These are phyloP conservation scores for Brachionus koreanus DNA, from an alignment of 1,140 invertebrate genomes.

Conservation along the genomic window DNA sequence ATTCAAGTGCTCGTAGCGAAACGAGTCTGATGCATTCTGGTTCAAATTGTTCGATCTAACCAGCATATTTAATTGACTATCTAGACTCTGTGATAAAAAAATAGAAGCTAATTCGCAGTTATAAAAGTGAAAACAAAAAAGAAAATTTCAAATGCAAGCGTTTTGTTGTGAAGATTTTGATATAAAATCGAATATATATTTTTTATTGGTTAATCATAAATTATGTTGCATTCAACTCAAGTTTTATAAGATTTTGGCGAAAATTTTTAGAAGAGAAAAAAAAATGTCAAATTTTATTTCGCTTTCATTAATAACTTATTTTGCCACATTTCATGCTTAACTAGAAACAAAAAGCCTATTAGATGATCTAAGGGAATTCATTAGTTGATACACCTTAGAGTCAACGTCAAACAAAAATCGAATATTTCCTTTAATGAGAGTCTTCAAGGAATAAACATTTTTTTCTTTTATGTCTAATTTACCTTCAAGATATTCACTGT, in stretches of 20 bases:
- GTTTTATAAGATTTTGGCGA: not conserved
- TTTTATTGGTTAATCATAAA: conserved; percentile 34
- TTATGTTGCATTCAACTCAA: not conserved
- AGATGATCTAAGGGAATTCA: conserved; percentile 12
- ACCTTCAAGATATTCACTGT: not conserved
- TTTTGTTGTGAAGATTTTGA: not conserved
- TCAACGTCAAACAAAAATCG: not conserved
- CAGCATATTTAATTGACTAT: not conserved
- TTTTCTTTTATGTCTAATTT: not conserved
- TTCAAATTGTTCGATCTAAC: not conserved
- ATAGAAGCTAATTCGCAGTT: not conserved
- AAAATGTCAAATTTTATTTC: conserved; percentile 41
- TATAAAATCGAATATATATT: not conserved
- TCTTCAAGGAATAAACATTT: conserved; percentile 29
- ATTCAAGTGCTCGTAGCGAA: not conserved
- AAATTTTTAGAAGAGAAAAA: not conserved
- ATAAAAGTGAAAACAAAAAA: not conserved
- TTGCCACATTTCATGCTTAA: conserved; percentile 29
- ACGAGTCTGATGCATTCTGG: not conserved
- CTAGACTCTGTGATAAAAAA: not conserved
- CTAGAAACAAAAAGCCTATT: conserved; percentile 17
- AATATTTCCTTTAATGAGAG: not conserved
- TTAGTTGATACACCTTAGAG: conserved; percentile 22
- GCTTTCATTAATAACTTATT: conserved; percentile 27
- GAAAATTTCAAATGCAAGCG: not conserved